A percentile compares a stretch with the other conserved stretches of the same genome.
Conservation (phyloP, 1,140 invertebrate genomes). For the Alviniconcha marisindica region DNA sequence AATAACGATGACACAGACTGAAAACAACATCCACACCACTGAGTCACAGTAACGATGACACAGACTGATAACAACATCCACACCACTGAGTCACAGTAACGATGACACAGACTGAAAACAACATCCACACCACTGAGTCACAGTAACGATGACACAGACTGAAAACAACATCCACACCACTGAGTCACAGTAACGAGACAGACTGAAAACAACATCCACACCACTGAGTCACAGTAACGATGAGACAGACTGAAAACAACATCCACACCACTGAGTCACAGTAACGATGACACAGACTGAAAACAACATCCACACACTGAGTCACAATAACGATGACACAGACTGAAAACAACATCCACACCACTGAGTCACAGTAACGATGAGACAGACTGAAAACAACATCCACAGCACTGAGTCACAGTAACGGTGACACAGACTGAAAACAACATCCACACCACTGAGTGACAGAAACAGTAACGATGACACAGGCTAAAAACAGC, state of each 20-base stretch:
- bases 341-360: slow-evolving; percentile 13
- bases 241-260: background rate
- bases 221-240: background rate
- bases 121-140: too few species aligned
- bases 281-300: slow-evolving; percentile 9
- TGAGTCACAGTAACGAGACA: background rate
- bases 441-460: background rate
- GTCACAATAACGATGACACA: background rate
- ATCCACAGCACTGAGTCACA: too few species aligned
- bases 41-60: background rate
- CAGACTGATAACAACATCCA: slow-evolving; percentile 11
- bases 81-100: background rate
- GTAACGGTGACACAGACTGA: slow-evolving; percentile 2
- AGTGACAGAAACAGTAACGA: background rate
- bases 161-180: background rate
- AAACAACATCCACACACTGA: background rate
- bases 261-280: too few species aligned
- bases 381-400: background rate
- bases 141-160: slow-evolving; percentile 4
- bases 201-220: slow-evolving; percentile 13
- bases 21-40: background rate
- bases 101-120: background rate
- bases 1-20: slow-evolving; percentile 2
- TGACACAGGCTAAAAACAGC: slow-evolving; percentile 20
- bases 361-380: background rate